Evolutionary conservation across 2,113 vertebrate species (phyloP).

Genomic region (Aplodontia rufa): DNA sequence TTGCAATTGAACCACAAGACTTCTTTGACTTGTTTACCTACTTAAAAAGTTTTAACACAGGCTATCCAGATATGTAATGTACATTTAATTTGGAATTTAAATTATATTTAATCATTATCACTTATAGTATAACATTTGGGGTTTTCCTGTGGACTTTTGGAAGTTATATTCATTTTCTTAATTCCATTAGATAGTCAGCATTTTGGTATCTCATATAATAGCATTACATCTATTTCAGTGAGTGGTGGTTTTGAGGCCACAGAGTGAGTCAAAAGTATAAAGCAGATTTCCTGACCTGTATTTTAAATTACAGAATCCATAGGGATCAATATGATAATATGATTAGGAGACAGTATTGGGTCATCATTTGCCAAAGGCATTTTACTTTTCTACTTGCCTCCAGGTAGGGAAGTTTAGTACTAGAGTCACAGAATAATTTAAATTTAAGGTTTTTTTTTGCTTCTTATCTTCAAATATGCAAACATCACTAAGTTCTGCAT

Average conservation of each 20-base stretch:
- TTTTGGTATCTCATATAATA: neutral
- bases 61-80: neutral
- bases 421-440: neutral
- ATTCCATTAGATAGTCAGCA: neutral
- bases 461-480: neutral
- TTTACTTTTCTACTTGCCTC: neutral
- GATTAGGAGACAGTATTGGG: neutral
- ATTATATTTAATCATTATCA: neutral
- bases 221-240: neutral
- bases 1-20: neutral
- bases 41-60: neutral
- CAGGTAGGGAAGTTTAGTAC: neutral
- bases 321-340: neutral
- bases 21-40: neutral
- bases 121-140: neutral
- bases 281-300: neutral
- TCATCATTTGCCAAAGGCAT: neutral
- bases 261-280: neutral
- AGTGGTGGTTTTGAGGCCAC: neutral
- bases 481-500: neutral
- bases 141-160: neutral
- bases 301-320: neutral
- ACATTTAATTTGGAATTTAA: neutral
- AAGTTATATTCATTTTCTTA: conserved; percentile 1
- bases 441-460: conserved; percentile 20